Evolutionary conservation across 1,140 invertebrate species (phyloP), one percentile per base, ranked within the genome.

Genomic region (Druon quercuslanigerum): DNA sequence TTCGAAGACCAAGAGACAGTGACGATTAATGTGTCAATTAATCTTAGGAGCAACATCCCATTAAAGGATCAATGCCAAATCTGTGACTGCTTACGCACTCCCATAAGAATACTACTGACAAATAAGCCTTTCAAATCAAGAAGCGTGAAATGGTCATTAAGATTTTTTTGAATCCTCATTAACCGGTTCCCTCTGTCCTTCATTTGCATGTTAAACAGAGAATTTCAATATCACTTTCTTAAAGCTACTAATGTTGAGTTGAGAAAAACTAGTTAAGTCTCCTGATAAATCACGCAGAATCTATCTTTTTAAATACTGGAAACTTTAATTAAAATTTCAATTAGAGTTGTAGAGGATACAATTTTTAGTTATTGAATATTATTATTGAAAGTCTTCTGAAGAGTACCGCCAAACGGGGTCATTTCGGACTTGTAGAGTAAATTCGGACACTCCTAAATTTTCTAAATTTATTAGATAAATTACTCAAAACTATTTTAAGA

Each of bases 51-150:
- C 40, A 66, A 40, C 57, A 66, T 66, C 57, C 25, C 25, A 66
- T 66, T 66, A 66, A 14, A 66, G 57, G 57, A 66, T 66, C 57
- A 66, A 66, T 66, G 25, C 57, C 57, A 66, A 66, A 66, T 66
- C 33, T 66, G 25, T 66, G 57, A 66, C 25, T 66, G 25, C 13
- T 66, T 25, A 11, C 57, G 52, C n/a, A 54, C 16, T 54, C 11
- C 40, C 40, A 46, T 1, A 33, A 46, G 6, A 46, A 46, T 6
- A 46, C 40, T 40, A 66, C 6, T 66, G 33, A 66, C 57, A 13
- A 25, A 25, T 33, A 33, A 12, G 20, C 57, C 20, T 16, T 13
- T 66, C 13, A 66, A 66, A 20, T 66, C 25, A 66, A 66, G 19
- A 33, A 66, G 57, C 33, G 57, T 66, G 57, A 66, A 66, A 40